Evolutionary conservation across 1,140 invertebrate genomes (phyloP), one percentile per base, ranked within the genome.

Genomic region (Solen grandis): DNA sequence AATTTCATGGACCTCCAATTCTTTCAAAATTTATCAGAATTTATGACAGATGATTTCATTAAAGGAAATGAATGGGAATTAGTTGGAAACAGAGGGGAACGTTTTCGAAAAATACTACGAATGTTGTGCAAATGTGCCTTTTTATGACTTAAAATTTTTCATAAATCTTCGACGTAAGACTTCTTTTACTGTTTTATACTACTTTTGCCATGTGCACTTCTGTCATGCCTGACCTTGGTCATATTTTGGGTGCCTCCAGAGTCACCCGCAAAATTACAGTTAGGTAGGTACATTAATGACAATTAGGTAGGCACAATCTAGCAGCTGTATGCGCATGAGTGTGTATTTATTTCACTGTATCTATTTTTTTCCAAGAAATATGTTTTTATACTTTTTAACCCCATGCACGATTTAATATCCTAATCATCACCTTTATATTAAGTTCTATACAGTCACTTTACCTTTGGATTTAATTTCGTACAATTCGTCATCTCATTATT

Each of bases 1-100:
- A 97, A 96, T 94, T 97, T 98, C 95, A 69, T 85, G 57, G 81
- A 84, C 52, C 25, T 91, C 27, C 10, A 22, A 16, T 80, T 80
- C 57, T 80, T 72, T 55, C 14, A 36, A 14, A 35, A 14, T 0
- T 8, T 41, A 36, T 31, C 57, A 35, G 33, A 72, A n/a, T 73
- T 80, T 54, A 72, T 73, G 66, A 41, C 63, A 16, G 86, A 88
- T 65, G 86, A 91, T 74, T 92, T 89, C 66, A 85, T 91, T 10
- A 19, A 75, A 38, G 88, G 88, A 70, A 92, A 92, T 82, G 91
- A 92, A 84, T 92, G 91, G 91, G 81, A 88, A 19, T 78, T 91
- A 10, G 76, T 88, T 2, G 86, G 82, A 14, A 86, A 88, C 74
- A 63, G 59, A 31, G 90, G 86, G 5, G 5, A 65, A 41, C 13